phyloP scores from a whole-genome alignment of 2,888 invertebrate species.

The Diaprepes abbreviatus region DNA sequence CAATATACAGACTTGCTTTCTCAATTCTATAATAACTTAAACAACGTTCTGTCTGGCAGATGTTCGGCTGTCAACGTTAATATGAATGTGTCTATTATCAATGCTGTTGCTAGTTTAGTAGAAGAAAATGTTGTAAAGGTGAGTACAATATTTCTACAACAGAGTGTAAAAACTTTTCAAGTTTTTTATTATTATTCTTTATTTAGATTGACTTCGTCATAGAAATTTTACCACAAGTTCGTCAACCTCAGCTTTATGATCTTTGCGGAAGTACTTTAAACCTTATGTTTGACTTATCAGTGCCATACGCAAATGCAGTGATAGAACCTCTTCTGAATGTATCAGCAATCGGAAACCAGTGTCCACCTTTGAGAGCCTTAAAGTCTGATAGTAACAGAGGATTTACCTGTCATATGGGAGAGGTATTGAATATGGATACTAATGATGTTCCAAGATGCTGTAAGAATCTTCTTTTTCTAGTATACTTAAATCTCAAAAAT shows the following conservation, averaged over 20 bases:
- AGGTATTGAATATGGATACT: slow-evolving; percentile 94
- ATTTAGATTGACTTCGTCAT: slow-evolving; percentile 84
- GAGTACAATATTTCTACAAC: background rate
- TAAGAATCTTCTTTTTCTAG: slow-evolving; percentile 70
- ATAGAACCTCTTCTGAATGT: slow-evolving; percentile 92
- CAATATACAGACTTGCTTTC: slow-evolving; percentile 88
- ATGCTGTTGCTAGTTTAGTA: slow-evolving; percentile 82
- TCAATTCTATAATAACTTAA: slow-evolving; percentile 85
- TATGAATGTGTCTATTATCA: slow-evolving; percentile 92
- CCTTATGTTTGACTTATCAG: slow-evolving; percentile 93
- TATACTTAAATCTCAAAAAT: too few species aligned
- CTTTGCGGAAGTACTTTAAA: slow-evolving; percentile 94
- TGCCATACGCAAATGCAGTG: slow-evolving; percentile 91
- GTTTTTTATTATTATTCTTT: background rate
- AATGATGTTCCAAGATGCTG: slow-evolving; percentile 93
- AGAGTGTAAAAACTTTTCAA: background rate
- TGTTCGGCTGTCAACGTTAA: slow-evolving; percentile 96
- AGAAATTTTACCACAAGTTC: slow-evolving; percentile 88
- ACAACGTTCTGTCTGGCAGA: slow-evolving; percentile 87
- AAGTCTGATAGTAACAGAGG: slow-evolving; percentile 88
- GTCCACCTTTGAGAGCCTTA: slow-evolving; percentile 90
- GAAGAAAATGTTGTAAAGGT: slow-evolving; percentile 88
- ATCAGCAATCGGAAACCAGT: slow-evolving; percentile 91
- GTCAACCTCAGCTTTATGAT: slow-evolving; percentile 93
- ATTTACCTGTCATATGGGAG: slow-evolving; percentile 93